Evolutionary conservation across 2,888 invertebrate genomes (phyloP).

Genomic region (Tetrapedia diversipes): DNA sequence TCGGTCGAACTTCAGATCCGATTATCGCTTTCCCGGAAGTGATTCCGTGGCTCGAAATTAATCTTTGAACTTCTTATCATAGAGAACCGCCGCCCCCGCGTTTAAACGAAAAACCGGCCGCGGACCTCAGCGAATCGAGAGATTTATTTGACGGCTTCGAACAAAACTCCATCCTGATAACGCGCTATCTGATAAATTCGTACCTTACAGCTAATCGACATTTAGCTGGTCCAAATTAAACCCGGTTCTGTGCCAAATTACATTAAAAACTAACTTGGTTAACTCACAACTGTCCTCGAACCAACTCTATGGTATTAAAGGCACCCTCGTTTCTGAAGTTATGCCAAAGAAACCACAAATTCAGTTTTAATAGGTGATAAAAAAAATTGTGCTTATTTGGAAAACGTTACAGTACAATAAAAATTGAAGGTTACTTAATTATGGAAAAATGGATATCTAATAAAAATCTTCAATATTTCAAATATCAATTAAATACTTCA

Average conservation of each 20-base stretch:
- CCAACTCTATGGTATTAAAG: no score
- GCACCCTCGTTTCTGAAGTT: no score
- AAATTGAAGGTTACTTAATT: no score
- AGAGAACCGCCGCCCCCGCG: constrained; percentile 30
- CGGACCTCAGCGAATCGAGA: constrained; percentile 8
- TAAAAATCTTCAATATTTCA: no score
- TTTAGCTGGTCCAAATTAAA: not conserved
- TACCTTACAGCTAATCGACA: not conserved
- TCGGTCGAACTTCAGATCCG: constrained; percentile 61
- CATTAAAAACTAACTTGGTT: no score
- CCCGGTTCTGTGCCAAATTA: not conserved
- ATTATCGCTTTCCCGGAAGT: constrained; percentile 52
- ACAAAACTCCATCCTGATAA: constrained; percentile 35
- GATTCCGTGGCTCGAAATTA: constrained; percentile 50
- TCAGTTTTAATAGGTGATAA: no score
- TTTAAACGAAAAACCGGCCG: constrained; percentile 44
- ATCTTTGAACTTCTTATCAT: constrained; percentile 62
- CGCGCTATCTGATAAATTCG: constrained; percentile 5
- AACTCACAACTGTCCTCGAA: not conserved
- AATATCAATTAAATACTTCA: no score
- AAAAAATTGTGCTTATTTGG: no score
- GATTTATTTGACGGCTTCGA: constrained; percentile 46
- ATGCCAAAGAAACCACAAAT: no score
- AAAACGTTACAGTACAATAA: no score
- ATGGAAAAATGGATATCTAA: no score